Evolutionary conservation across 2,888 invertebrate genomes (phyloP), one percentile per base, ranked within the genome.

Genomic region (Perizoma flavofasciatum): DNA sequence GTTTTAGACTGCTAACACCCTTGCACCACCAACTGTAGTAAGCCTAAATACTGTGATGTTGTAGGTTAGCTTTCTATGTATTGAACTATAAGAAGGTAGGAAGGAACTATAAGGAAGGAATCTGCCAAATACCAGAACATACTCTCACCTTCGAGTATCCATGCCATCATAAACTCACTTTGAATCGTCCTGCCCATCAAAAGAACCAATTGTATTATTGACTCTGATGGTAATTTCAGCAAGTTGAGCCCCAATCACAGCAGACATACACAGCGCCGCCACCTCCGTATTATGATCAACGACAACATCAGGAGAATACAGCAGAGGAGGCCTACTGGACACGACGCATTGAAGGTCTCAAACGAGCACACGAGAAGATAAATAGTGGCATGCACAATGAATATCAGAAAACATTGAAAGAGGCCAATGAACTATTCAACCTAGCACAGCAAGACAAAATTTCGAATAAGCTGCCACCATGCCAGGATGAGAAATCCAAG

Each of bases 271-370:
- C 75, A 46, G 37, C 59, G 8, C 78, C 82, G 7, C 82, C 82
- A 11, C 81, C 86, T n/a, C 81, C 83, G 0, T 73, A 67, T 41
- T 87, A 86, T 40, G 85, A 88, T 49, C 71, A 81, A 7, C 82
- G 72, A 65, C 79, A 66, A 41, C 79, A 84, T 35, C 78, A 84
- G 39, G 86, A 90, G 7, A 71, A 79, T 34, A 85, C 83, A 6
- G 85, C 88, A 2, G 92, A 92, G 54, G 92, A 92, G 66, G 89
- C 86, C 4, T 92, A 92, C 73, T 92, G 92, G 92, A 74, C 86
- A 5, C 82, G 83, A 22, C 82, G 92, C 9, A 91, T 92, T 66
- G 91, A 92, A 65, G 78, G 80, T 61, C 75, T 92, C 9, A 91
- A 90, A 65, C 74, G 88, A 43, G 81, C 86, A 61, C 90, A 92